Base-by-base conservation (phyloP, 2,797 vertebrate species). In the Mus spretus region DNA sequence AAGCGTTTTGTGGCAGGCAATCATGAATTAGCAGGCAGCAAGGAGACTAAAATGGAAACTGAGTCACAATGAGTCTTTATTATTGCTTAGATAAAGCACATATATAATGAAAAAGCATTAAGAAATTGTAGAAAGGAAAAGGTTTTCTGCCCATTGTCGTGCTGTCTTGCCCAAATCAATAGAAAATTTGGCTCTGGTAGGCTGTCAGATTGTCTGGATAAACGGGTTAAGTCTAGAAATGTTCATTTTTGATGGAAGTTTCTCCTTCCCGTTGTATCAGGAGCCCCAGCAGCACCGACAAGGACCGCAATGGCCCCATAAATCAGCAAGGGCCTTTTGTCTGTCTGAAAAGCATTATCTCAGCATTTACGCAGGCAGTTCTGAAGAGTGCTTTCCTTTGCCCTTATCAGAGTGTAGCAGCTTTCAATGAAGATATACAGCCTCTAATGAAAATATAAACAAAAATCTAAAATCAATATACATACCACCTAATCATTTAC, bases 281-380 rank as follows among this genome's bases (percentile, higher is more conserved):
- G 92, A 96, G 96, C 96, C 97, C 91, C 97, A 98, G 98, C 97
- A 93, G 93, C 97, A 96, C 97, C 93, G 97, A 98, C 97, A 98
- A 98, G 98, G 98, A 98, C 96, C 92, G 97, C 95, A 90, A 88
- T 83, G 95, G 97, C 96, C 98, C 97, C 98, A 98, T 98, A 98
- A 98, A 98, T 98, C 98, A 98, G 96, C 31, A 95, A 97, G 97
- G 97, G 97, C 95, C 97, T 98, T 98, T 97, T 97, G 96, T 98
- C 95, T 98, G 74, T 97, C 98, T 98, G 98, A 98, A 98, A 98
- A 98, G 92, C 98, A 97, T 98, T 98, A 98, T 98, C 98, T 98
- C 88, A 37, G 94, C 93, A 53, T 97, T 98, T 84, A 96, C 98
- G 96, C 97, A 98, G 97, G 97, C 96, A 98, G 96, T 98, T 98